Evolutionary conservation across 2,113 vertebrate genomes (phyloP).

Genomic region (Sceloporus undulatus): DNA sequence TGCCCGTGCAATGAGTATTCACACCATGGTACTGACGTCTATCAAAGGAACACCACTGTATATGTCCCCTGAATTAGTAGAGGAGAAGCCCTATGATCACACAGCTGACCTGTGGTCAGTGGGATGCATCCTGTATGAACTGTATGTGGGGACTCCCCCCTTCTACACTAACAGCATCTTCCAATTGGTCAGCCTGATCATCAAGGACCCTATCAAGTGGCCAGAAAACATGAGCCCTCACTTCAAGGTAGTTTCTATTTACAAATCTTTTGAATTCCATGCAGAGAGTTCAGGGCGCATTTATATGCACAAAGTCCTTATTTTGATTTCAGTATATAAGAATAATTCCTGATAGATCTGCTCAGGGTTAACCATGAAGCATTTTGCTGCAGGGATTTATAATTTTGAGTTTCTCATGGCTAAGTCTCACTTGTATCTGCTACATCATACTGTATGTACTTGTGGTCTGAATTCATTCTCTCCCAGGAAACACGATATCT

Average conservation of each 20-base stretch:
- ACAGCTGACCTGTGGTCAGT: slow-evolving; percentile 95
- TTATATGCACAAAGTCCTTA: not conserved
- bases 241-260: slow-evolving; percentile 83
- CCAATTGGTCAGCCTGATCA: slow-evolving; percentile 91
- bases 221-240: slow-evolving; percentile 84
- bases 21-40: slow-evolving; percentile 95
- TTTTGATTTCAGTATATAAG: not conserved
- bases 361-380: not conserved
- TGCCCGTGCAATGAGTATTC: slow-evolving; percentile 94
- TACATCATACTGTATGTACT: not conserved
- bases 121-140: slow-evolving; percentile 96
- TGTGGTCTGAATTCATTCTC: not conserved
- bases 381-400: not conserved
- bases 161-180: slow-evolving; percentile 97
- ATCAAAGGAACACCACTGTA: slow-evolving; percentile 98
- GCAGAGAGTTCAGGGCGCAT: not conserved
- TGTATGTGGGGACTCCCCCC: slow-evolving; percentile 92
- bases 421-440: not conserved
- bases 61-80: slow-evolving; percentile 96
- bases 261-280: not conserved
- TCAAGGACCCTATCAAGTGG: slow-evolving; percentile 91
- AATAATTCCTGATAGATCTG: not conserved
- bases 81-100: slow-evolving; percentile 94
- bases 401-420: too few relatives aligned
- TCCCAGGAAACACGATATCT: not conserved